These are phyloP conservation scores for Diaperis boleti DNA, from an alignment of 2,888 invertebrate species.

Conservation along the genomic window DNA sequence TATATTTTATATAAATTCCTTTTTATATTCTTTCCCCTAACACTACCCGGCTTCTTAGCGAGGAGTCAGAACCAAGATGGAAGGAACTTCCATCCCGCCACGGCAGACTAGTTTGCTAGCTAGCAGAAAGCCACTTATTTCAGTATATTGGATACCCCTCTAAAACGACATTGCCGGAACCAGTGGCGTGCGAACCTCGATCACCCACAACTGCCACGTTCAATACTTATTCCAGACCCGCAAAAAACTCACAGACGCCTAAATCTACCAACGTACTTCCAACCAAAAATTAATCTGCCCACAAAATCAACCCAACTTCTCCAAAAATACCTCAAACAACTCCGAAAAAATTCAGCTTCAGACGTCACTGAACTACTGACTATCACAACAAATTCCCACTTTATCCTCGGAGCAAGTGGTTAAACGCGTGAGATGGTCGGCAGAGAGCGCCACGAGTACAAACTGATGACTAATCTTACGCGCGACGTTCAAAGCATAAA, in stretches of 20 bases:
- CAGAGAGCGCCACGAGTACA: conserved; percentile 17
- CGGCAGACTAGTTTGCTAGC: conserved; percentile 68
- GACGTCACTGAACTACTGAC: conserved; percentile 36
- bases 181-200: conserved; percentile 64
- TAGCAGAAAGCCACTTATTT: conserved; percentile 63
- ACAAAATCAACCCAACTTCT: neutral
- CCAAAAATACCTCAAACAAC: conserved; percentile 11
- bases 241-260: conserved; percentile 1
- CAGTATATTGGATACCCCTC: conserved; percentile 68
- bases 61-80: conserved; percentile 83
- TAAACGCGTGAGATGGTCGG: neutral
- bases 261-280: neutral
- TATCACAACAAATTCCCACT: conserved; percentile 13
- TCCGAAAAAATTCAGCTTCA: conserved; percentile 15
- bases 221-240: neutral
- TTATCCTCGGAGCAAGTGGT: conserved; percentile 8
- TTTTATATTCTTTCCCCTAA: conserved; percentile 64
- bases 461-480: conserved; percentile 36
- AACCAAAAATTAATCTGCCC: conserved; percentile 3
- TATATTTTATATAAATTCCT: conserved; percentile 51
- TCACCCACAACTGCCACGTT: conserved; percentile 41
- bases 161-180: conserved; percentile 71
- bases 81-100: conserved; percentile 77
- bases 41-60: conserved; percentile 79
- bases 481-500: conserved; percentile 10